phyloP scores from a whole-genome alignment of 2,797 vertebrate genomes.

The Petrocephalus schoutedeni region DNA sequence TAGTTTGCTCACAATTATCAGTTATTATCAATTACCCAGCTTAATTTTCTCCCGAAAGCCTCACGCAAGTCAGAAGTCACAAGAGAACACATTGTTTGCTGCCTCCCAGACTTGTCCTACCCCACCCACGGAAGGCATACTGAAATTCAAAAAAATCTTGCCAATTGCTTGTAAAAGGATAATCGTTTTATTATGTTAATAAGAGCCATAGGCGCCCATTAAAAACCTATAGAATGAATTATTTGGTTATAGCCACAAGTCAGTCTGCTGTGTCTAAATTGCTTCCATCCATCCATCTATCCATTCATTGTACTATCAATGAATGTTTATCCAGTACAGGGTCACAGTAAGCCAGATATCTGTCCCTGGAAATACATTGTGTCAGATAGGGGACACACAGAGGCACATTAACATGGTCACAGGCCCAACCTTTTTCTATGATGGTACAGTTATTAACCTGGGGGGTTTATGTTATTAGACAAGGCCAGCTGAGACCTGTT shows the following conservation, averaged over 20 bases:
- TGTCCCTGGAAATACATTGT: too few relatives aligned
- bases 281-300: background rate
- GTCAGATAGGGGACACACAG: too few relatives aligned
- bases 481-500: background rate
- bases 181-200: slow-evolving; percentile 1
- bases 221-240: background rate
- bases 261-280: background rate
- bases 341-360: background rate
- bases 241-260: background rate
- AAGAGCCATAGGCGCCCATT: background rate
- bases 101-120: background rate
- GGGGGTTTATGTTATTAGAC: background rate
- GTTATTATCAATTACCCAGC: background rate
- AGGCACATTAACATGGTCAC: too few relatives aligned
- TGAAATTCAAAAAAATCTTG: background rate
- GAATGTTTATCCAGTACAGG: background rate
- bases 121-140: background rate
- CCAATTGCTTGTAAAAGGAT: background rate
- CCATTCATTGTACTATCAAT: background rate
- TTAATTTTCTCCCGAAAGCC: background rate
- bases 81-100: background rate
- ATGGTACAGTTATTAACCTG: too few relatives aligned
- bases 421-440: too few relatives aligned
- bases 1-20: background rate
- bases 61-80: background rate